Evolutionary conservation across 2,888 invertebrate genomes (phyloP).

Genomic region (Diarsia rubi): DNA sequence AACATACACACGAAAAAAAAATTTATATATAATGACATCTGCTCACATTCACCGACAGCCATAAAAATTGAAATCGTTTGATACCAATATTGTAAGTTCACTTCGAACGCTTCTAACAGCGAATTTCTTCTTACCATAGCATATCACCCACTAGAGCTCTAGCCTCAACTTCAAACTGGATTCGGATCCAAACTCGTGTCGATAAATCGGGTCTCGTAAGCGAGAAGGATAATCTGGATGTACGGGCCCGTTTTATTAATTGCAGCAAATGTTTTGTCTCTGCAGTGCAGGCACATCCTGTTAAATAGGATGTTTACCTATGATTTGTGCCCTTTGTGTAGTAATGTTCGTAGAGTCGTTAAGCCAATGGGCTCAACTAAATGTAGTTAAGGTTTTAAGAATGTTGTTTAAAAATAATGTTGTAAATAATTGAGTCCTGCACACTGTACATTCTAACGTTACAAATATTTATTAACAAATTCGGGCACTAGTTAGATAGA

Average conservation of each 20-base stretch:
- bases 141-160: conserved; percentile 43
- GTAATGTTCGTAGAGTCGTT: background rate
- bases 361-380: background rate
- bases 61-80: background rate
- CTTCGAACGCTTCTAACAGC: background rate
- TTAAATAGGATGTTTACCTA: background rate
- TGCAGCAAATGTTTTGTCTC: conserved; percentile 64
- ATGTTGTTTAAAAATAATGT: background rate
- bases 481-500: background rate
- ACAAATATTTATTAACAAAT: background rate
- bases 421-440: background rate
- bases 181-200: conserved; percentile 60
- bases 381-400: background rate
- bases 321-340: background rate
- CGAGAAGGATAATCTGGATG: conserved; percentile 71
- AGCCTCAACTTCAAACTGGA: conserved; percentile 57
- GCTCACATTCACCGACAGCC: background rate
- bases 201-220: conserved; percentile 75
- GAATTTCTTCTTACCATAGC: background rate
- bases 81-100: background rate
- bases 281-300: conserved; percentile 49
- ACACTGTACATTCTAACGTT: background rate
- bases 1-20: too few relatives aligned
- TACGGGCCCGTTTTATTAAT: conserved; percentile 73
- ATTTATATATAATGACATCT: background rate